phyloP scores from a whole-genome alignment of 2,888 invertebrate species.

The Agriopis marginaria region DNA sequence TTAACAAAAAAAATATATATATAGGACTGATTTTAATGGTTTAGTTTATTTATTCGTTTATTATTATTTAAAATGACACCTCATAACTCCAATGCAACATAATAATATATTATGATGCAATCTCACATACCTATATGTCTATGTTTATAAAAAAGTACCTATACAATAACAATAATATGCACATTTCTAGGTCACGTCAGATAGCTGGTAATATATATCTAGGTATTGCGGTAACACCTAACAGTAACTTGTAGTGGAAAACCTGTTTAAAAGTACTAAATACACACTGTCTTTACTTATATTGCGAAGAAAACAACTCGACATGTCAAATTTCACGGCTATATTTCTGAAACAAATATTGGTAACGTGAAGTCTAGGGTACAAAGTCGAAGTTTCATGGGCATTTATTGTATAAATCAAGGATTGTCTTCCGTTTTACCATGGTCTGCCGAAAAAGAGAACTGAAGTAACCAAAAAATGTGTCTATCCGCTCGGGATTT shows the following conservation, averaged over 20 bases:
- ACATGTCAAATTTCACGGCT: background rate
- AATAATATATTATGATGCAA: slow-evolving; percentile 10
- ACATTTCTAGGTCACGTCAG: slow-evolving; percentile 40
- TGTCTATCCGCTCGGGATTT: background rate
- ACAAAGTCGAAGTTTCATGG: slow-evolving; percentile 10
- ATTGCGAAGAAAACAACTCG: background rate
- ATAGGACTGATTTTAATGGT: too few relatives aligned
- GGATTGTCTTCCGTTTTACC: background rate
- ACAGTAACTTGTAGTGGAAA: slow-evolving; percentile 39
- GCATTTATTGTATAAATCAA: background rate
- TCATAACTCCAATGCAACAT: background rate
- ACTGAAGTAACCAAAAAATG: background rate
- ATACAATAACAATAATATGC: background rate
- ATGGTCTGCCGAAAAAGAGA: slow-evolving; percentile 6
- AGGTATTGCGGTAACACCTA: slow-evolving; percentile 8
- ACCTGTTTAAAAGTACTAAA: slow-evolving; percentile 29
- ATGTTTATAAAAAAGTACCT: background rate
- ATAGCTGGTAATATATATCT: slow-evolving; percentile 19
- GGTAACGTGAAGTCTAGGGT: slow-evolving; percentile 2
- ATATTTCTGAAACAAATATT: background rate
- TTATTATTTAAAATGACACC: background rate
- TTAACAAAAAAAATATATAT: too few relatives aligned
- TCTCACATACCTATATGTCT: background rate
- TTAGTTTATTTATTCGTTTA: background rate
- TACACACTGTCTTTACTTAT: background rate